phyloP scores from a whole-genome alignment of 2,888 invertebrate species.

The Lasioglossum morio region DNA sequence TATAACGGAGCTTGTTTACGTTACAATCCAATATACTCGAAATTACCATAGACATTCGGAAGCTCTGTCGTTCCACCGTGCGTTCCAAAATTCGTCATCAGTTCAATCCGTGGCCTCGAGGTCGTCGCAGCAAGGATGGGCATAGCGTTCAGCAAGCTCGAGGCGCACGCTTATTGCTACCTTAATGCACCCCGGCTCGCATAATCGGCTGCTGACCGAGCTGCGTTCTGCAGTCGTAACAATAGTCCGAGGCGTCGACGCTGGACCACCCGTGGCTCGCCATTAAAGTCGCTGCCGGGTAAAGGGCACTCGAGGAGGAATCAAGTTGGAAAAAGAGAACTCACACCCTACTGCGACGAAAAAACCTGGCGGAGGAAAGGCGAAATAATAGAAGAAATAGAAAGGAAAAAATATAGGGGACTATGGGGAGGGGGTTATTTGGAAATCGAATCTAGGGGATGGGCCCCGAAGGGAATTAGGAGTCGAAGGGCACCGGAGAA shows the following conservation, averaged over 20 bases:
- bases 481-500: slow-evolving; percentile 46
- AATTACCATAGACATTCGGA: background rate
- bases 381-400: background rate
- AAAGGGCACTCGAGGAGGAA: slow-evolving; percentile 36
- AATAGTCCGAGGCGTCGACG: slow-evolving; percentile 78
- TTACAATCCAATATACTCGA: background rate
- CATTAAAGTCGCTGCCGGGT: slow-evolving; percentile 74
- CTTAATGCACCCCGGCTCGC: slow-evolving; percentile 76
- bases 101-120: background rate
- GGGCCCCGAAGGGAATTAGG: slow-evolving; percentile 55
- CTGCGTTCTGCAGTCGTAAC: slow-evolving; percentile 73
- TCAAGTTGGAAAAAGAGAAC: slow-evolving; percentile 47
- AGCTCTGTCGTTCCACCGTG: background rate
- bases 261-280: slow-evolving; percentile 80
- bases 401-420: slow-evolving; percentile 10
- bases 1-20: background rate
- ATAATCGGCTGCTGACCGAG: slow-evolving; percentile 73
- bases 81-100: background rate
- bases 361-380: background rate
- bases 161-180: slow-evolving; percentile 62
- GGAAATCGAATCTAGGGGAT: slow-evolving; percentile 49
- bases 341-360: background rate
- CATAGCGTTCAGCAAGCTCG: slow-evolving; percentile 32
- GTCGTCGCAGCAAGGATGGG: background rate
- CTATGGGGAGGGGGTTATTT: slow-evolving; percentile 15